A percentile compares a stretch with the other conserved stretches of the same genome.
These are phyloP conservation scores for Ptychoptera contaminata DNA, from an alignment of 2,888 invertebrate genomes.

Conservation along the genomic window DNA sequence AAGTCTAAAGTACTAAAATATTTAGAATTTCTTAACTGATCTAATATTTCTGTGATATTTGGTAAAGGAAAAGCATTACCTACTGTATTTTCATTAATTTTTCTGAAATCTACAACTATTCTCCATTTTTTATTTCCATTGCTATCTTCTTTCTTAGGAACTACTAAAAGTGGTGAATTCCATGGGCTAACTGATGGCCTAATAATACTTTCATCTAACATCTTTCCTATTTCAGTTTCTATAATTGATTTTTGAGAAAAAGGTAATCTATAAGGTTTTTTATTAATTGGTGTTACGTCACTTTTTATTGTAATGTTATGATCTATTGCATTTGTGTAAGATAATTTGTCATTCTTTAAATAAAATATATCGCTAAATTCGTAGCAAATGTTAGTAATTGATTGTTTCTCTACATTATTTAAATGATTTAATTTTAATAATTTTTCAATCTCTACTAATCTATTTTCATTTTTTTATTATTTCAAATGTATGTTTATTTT, in stretches of 20 bases:
- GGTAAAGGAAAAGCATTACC: conserved; percentile 20
- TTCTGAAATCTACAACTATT: conserved; percentile 22
- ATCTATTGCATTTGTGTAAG: too few species aligned
- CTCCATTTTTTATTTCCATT: conserved; percentile 17
- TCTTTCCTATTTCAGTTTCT: conserved; percentile 14
- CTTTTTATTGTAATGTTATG: too few species aligned
- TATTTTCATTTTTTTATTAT: too few species aligned
- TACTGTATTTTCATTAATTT: conserved; percentile 22
- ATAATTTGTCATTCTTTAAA: too few species aligned
- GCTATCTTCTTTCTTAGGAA: conserved; percentile 19
- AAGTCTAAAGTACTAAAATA: conserved; percentile 24
- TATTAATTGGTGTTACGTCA: too few species aligned
- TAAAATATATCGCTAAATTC: too few species aligned
- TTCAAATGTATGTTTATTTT: too few species aligned
- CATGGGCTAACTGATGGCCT: conserved; percentile 13
- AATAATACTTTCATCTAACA: conserved; percentile 18
- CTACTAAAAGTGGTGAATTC: conserved; percentile 13
- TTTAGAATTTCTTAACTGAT: conserved; percentile 19
- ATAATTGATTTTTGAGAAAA: conserved; percentile 8
- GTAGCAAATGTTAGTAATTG: too few species aligned
- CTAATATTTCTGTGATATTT: too few species aligned
- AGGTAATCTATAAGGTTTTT: conserved; percentile 9
- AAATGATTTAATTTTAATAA: too few species aligned
- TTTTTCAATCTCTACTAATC: too few species aligned
- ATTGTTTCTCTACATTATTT: too few species aligned